Evolutionary conservation across 2,888 invertebrate genomes (phyloP).

Genomic region (Lomographa bimaculata): DNA sequence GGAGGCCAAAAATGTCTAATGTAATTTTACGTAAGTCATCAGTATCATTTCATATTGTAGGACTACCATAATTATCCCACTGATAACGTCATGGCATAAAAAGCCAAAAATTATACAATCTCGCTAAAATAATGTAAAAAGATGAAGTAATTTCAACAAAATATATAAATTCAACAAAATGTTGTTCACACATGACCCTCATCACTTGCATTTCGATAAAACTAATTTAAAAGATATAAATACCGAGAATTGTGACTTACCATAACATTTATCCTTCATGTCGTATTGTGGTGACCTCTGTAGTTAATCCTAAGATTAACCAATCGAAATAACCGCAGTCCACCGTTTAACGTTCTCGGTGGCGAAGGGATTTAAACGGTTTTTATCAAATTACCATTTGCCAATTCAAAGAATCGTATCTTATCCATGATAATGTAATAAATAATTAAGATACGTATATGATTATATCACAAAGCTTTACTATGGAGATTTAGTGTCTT

Average conservation of each 20-base stretch:
- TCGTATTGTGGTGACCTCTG: conserved; percentile 11
- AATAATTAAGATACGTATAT: conserved; percentile 39
- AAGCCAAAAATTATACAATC: no score
- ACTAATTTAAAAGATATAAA: not conserved
- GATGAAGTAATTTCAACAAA: no score
- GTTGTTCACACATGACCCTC: no score
- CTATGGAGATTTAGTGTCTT: conserved; percentile 37
- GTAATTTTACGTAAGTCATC: no score
- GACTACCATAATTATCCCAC: no score
- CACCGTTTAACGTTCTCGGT: not conserved
- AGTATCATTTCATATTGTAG: no score
- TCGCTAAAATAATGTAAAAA: no score
- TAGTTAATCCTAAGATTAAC: conserved; percentile 12
- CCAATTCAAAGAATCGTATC: conserved; percentile 40
- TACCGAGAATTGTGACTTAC: conserved; percentile 12
- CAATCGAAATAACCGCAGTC: conserved; percentile 4
- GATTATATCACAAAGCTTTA: conserved; percentile 38
- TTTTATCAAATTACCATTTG: conserved; percentile 24
- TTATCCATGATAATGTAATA: conserved; percentile 42
- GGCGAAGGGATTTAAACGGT: conserved; percentile 14
- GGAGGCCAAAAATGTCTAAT: no score
- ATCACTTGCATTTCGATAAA: no score
- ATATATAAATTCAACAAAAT: no score
- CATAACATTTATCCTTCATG: conserved; percentile 4
- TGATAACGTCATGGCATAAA: no score